Evolutionary conservation across 2,113 vertebrate genomes (phyloP), one percentile per base, ranked within the genome.

Genomic region (Eretmochelys imbricata): DNA sequence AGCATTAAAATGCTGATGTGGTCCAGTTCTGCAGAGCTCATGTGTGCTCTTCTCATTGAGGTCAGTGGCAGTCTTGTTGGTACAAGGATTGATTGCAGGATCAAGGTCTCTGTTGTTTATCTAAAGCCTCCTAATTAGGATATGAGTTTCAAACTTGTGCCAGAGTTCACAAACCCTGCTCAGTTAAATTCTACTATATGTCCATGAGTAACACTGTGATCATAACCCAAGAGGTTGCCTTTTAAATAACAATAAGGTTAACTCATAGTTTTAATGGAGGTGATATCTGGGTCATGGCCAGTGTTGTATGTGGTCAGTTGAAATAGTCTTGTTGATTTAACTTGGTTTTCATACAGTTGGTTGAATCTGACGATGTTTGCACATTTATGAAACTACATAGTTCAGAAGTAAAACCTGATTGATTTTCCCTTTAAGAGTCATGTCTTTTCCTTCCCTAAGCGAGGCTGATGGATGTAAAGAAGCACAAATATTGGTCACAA

Each of bases 41-140:
- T 69, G 1, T 54, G 42, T 79, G 69, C 65, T 10, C 2, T 49
- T 1, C 1, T 17, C 1, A 0, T 22, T 50, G 81, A 0, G 49
- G 59, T 87, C 46, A 4, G 48, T 13, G 31, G 35, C 0, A 0
- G 57, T 53, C 35, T 17, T 87, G 35, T 5, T 75, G 57, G 50
- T 8, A 42, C 2, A 10, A 42, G 72, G 27, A 65, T 90, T 84
- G 20, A 49, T 25, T 72, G 22, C 11, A 57, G n/a, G 35, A 29
- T 20, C 0, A 0, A 50, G 12, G 35, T 19, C 90, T 92, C 80
- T 1, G 0, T 83, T 62, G 57, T 84, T 35, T 88, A 82, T 46
- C 8, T 1, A 2, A 48, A 86, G n/a, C 49, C 27, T 0, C 22
- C 13, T 27, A 65, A 65, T 50, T 76, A 10, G 86, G 46, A 4